Evolutionary conservation across 2,797 vertebrate species (phyloP).

Genomic region (Eptatretus atami): DNA sequence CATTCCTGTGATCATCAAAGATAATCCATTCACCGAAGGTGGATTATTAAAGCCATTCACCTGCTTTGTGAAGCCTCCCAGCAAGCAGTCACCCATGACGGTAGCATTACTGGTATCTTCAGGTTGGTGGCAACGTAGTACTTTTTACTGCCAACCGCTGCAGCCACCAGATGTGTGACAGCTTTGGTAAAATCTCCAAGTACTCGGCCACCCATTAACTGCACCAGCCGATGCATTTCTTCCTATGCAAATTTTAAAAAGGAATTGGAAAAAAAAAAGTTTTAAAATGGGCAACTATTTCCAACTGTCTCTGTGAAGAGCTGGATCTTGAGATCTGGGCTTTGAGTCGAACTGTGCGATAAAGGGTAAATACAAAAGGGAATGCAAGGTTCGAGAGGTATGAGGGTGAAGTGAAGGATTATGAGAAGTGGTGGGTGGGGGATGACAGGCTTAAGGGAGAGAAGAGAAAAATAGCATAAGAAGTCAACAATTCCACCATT

Average conservation of each 20-base stretch:
- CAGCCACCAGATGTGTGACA: conserved; percentile 74
- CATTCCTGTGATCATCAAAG: too few relatives aligned
- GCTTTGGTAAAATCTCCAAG: conserved; percentile 51
- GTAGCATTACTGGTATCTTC: conserved; percentile 51
- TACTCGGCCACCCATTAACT: conserved; percentile 65
- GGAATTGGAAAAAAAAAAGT: conserved; percentile 2
- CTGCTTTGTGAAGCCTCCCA: conserved; percentile 63
- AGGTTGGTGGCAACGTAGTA: conserved; percentile 71
- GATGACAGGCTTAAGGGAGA: too few relatives aligned
- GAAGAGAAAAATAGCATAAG: too few relatives aligned
- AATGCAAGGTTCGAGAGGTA: too few relatives aligned
- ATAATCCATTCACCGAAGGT: background rate
- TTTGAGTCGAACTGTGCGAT: background rate
- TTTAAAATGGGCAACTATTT: background rate
- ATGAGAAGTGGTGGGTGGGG: too few relatives aligned
- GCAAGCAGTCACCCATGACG: conserved; percentile 45
- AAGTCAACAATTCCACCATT: too few relatives aligned
- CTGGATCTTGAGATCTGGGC: background rate
- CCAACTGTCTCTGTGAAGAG: conserved; percentile 6
- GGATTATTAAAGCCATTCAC: conserved; percentile 15
- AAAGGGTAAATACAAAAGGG: too few relatives aligned
- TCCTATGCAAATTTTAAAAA: conserved; percentile 17
- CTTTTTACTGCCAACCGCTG: conserved; percentile 92
- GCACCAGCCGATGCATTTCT: conserved; percentile 55
- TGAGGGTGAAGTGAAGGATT: too few relatives aligned